Percentiles rank a stretch among this genome's conserved stretches.
phyloP scores from a whole-genome alignment of 2,797 vertebrate species.

The Chiloscyllium punctatum region DNA sequence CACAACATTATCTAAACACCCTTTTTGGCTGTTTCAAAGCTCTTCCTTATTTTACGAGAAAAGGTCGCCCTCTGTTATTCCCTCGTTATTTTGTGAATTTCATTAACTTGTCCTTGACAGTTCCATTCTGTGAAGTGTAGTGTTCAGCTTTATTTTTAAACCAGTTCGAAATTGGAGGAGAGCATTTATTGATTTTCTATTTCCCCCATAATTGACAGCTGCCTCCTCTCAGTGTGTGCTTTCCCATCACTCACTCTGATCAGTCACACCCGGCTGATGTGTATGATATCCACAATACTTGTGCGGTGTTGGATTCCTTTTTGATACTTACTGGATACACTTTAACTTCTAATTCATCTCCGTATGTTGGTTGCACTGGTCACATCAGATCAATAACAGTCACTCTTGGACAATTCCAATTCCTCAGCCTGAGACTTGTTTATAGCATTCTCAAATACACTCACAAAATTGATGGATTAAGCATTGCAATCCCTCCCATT shows the following conservation, averaged over 20 bases:
- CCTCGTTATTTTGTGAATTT: background rate
- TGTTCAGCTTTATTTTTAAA: constrained; percentile 24
- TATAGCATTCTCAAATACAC: background rate
- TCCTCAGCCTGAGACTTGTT: background rate
- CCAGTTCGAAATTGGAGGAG: background rate
- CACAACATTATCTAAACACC: background rate
- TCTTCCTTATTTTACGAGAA: background rate
- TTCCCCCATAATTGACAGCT: constrained; percentile 5
- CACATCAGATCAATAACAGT: background rate
- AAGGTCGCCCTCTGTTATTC: background rate
- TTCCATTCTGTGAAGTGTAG: background rate
- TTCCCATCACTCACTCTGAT: background rate
- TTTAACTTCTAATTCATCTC: background rate
- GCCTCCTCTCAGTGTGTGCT: background rate
- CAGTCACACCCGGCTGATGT: background rate
- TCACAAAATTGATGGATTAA: background rate
- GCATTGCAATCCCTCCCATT: background rate
- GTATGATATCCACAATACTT: background rate
- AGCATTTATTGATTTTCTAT: constrained; percentile 16
- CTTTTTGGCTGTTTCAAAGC: background rate
- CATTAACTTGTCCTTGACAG: background rate
- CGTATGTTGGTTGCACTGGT: background rate
- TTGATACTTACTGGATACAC: background rate
- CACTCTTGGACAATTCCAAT: constrained; percentile 4
- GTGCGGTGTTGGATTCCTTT: background rate